Conservation (phyloP, 2,113 vertebrate genomes). For the Peromyscus californicus region DNA sequence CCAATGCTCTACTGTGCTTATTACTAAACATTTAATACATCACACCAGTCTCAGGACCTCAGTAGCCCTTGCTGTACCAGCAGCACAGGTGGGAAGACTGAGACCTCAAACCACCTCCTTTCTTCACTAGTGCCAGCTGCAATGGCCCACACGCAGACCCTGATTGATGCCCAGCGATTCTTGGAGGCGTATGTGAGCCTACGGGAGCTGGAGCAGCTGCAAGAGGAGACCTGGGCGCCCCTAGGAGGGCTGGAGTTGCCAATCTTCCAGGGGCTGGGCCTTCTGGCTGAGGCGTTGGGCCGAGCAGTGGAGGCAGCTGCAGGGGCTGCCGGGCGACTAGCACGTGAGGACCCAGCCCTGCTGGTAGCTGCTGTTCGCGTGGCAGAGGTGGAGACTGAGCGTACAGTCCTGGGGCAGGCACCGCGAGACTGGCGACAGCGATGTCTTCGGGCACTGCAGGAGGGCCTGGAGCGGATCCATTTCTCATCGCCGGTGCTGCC, state of each 20-base stretch:
- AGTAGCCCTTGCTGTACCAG: neutral
- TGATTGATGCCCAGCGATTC: constrained; percentile 91
- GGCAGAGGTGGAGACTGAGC: constrained; percentile 94
- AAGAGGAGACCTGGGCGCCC: constrained; percentile 92
- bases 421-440: constrained; percentile 94
- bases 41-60: neutral
- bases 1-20: neutral
- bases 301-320: constrained; percentile 91
- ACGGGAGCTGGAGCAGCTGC: constrained; percentile 94
- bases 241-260: constrained; percentile 83
- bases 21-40: constrained; percentile 4
- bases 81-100: neutral
- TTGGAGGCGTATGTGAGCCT: constrained; percentile 94
- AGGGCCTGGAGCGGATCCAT: constrained; percentile 81
- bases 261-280: constrained; percentile 91
- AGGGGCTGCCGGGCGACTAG: constrained; percentile 86
- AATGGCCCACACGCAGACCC: constrained; percentile 90
- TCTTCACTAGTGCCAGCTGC: constrained; percentile 90
- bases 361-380: constrained; percentile 96
- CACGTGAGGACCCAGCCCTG: constrained; percentile 92
- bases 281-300: constrained; percentile 92
- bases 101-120: constrained; percentile 44
- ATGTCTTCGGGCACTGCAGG: constrained; percentile 92
- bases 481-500: constrained; percentile 56
- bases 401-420: constrained; percentile 89